These are phyloP conservation scores for Erpetoichthys calabaricus DNA, from an alignment of 2,797 vertebrate species.

Conservation along the genomic window DNA sequence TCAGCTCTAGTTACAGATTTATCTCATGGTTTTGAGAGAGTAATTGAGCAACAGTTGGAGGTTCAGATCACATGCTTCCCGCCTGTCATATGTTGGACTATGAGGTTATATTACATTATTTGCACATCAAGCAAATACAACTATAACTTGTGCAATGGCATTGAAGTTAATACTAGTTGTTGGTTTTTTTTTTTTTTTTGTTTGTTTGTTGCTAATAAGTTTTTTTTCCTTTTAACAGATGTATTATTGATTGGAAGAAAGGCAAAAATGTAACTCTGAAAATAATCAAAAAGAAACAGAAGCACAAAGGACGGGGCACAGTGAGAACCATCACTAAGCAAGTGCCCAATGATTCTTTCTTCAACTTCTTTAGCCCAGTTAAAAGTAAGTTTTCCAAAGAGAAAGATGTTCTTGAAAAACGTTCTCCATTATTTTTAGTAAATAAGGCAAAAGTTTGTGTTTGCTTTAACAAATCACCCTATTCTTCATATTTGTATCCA, in stretches of 20 bases:
- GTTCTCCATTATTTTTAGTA: too few species aligned
- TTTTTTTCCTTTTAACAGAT: conserved; percentile 40
- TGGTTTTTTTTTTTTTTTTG: conserved; percentile 1
- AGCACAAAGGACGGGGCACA: conserved; percentile 91
- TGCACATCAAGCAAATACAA: too few species aligned
- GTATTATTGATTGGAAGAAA: conserved; percentile 91
- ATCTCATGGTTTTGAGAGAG: too few species aligned
- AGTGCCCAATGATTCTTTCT: conserved; percentile 89
- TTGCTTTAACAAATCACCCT: too few species aligned
- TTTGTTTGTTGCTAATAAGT: not conserved
- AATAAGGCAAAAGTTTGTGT: too few species aligned
- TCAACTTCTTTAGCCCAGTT: conserved; percentile 90
- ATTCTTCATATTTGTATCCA: too few species aligned
- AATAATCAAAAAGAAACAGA: conserved; percentile 94
- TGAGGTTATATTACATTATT: too few species aligned
- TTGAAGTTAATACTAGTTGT: conserved; percentile 9
- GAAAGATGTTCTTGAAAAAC: too few species aligned
- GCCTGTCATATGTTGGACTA: too few species aligned
- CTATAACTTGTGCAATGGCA: conserved; percentile 5
- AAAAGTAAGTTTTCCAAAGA: conserved; percentile 55
- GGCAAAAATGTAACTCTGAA: conserved; percentile 90
- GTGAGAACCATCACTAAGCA: conserved; percentile 87
- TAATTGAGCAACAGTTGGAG: too few species aligned
- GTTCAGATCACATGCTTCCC: too few species aligned
- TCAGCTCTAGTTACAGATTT: too few species aligned